Conservation (phyloP, 35 echinoderm and acorn worm species). For the Acanthaster planci region DNA sequence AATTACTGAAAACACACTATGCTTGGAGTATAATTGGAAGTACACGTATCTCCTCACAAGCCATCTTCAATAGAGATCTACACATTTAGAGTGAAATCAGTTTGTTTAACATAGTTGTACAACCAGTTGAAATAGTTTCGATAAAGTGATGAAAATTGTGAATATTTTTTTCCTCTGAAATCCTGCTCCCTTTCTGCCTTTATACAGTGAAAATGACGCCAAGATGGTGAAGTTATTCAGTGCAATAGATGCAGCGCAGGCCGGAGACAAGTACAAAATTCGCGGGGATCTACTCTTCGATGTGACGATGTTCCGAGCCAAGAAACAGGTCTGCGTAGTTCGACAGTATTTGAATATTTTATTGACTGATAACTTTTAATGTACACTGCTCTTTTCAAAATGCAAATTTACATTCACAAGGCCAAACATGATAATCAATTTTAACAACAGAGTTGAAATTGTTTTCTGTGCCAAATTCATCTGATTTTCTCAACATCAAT, state of each 20-base stretch:
- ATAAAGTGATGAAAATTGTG: neutral
- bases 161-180: neutral
- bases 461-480: too few species aligned
- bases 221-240: conserved; percentile 52
- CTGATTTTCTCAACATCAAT: too few species aligned
- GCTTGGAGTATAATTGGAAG: neutral
- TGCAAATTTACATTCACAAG: too few species aligned
- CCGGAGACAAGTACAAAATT: conserved; percentile 52
- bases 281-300: conserved; percentile 48
- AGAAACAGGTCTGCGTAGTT: conserved; percentile 36
- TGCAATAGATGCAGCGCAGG: conserved; percentile 49
- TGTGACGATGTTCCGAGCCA: conserved; percentile 39
- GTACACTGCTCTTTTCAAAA: too few species aligned
- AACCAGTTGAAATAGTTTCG: neutral
- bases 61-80: too few species aligned
- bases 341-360: neutral
- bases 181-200: neutral
- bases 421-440: too few species aligned
- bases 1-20: neutral
- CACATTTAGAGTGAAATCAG: neutral
- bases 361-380: neutral
- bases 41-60: too few species aligned
- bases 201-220: conserved; percentile 49
- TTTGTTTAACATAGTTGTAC: neutral
- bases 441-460: too few species aligned